Conservation (phyloP, 2,888 invertebrate species). For the Drosophila mulleri region DNA sequence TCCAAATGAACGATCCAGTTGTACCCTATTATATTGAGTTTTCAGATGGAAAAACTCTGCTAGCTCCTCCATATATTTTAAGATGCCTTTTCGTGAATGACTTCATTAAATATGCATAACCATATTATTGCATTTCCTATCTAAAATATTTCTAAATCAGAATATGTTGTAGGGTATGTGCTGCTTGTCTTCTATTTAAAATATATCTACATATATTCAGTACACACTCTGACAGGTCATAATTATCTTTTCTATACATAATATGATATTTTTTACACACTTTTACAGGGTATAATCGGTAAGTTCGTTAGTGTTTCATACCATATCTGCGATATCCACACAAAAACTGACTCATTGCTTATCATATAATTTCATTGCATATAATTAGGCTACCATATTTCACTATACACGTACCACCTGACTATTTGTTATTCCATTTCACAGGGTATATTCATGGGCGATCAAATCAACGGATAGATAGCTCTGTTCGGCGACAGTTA, state of each 20-base stretch:
- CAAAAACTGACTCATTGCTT: not conserved
- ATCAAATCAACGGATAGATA: conserved; percentile 31
- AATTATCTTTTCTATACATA: no score
- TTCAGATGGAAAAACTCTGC: not conserved
- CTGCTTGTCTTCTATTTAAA: not conserved
- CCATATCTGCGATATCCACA: not conserved
- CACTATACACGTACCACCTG: no score
- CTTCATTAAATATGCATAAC: no score
- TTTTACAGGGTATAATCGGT: not conserved
- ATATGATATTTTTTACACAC: no score
- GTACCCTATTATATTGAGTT: conserved; percentile 22
- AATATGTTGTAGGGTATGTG: no score
- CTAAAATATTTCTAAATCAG: no score
- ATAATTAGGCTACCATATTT: no score
- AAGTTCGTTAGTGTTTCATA: not conserved
- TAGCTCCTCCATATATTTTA: not conserved
- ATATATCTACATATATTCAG: no score
- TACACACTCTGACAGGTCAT: no score
- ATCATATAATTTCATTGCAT: no score
- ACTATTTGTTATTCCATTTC: not conserved
- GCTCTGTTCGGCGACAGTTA: conserved; percentile 45
- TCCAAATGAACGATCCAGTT: not conserved
- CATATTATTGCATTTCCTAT: no score
- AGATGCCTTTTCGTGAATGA: not conserved
- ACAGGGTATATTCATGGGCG: conserved; percentile 39